Conservation (phyloP, 2,888 invertebrate genomes). For the Lumbricus terrestris region DNA sequence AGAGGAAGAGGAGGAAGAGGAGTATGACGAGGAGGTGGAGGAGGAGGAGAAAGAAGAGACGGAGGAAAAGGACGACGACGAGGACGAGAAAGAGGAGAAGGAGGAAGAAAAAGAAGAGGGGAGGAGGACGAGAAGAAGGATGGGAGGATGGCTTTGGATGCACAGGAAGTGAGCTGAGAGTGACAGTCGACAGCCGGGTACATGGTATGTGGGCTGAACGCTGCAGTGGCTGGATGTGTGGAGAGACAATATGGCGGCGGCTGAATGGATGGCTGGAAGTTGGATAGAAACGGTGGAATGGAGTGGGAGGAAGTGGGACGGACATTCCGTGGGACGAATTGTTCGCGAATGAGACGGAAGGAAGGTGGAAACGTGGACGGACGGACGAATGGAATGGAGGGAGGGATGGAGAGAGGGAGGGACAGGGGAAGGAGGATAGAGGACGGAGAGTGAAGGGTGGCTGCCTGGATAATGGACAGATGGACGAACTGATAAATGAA, state of each 20-base stretch:
- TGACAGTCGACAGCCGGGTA: background rate
- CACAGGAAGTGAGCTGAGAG: background rate
- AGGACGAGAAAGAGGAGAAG: no score
- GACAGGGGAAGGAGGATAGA: no score
- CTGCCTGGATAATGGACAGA: background rate
- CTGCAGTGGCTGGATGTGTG: background rate
- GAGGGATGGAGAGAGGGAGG: background rate
- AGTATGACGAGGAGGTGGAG: no score
- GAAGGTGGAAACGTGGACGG: background rate
- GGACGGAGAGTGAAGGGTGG: no score
- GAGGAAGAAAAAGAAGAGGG: no score
- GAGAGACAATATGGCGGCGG: background rate
- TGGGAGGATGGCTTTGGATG: no score
- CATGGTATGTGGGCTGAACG: background rate
- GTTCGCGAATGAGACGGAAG: background rate
- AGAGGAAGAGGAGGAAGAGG: no score
- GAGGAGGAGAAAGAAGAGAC: no score
- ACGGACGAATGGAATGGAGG: background rate
- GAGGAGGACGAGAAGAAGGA: no score
- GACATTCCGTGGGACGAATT: background rate
- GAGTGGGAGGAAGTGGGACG: background rate
- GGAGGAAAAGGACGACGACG: no score
- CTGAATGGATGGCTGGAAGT: no score
- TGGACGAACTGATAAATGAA: background rate
- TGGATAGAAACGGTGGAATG: background rate